Evolutionary conservation across 2,797 vertebrate genomes (phyloP), one percentile per base, ranked within the genome.

Genomic region (Oreortyx pictus): DNA sequence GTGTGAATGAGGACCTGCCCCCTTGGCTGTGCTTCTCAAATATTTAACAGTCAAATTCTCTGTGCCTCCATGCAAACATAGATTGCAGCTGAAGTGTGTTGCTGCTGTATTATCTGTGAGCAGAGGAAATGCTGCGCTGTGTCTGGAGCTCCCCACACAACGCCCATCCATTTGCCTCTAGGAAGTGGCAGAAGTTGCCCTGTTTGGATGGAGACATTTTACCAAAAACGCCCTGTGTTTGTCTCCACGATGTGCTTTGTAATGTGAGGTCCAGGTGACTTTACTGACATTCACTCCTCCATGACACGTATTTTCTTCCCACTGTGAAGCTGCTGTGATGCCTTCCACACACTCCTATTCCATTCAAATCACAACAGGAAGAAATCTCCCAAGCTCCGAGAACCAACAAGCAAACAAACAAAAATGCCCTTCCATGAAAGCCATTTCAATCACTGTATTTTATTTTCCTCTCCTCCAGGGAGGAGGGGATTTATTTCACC

Each of bases 401-500:
- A 85, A 46, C 29, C 88, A 93, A 46, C 29, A 86, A 67, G 16
- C 16, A 61, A 85, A 68, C 44, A 74, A 74, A 61, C 27, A 54
- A 68, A 74, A 83, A 9, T 70, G 46, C 11, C 43, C 22, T 92
- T 84, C 88, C 62, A 54, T 56, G 50, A 92, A 91, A 90, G 24
- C 23, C 4, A 4, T 70, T 89, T 95, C 71, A 92, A 92, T 95
- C 29, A 41, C 65, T 93, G 85, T 61, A 60, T 92, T 97, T 92
- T 71, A 78, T 88, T 86, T 81, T 33, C 29, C 14, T 37, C 62
- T 68, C 86, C 78, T 85, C 23, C 8, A 6, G 14, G 44, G 57
- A 95, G 65, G 44, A 88, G n/a, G 19, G 65, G 62, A 68, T 89
- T 93, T 72, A 77, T 86, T 97, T 92, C 77, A 75, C 77, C 57